Base-by-base conservation (phyloP, 2,797 vertebrate genomes). In the Kryptopterus vitreolus region DNA sequence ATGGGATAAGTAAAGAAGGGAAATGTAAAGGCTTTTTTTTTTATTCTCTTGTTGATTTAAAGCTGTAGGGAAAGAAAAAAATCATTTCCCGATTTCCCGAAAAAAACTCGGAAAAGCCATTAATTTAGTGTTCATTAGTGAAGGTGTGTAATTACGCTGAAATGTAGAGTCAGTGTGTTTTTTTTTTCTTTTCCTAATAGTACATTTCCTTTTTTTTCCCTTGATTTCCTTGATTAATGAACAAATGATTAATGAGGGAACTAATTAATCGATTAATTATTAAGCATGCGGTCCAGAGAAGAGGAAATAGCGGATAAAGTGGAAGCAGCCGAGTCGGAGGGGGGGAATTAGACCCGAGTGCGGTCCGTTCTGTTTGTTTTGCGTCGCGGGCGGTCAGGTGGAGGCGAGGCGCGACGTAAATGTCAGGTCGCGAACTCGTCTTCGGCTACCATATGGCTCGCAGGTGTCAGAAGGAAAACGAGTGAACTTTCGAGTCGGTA, bases 261-360 rank as follows among this genome's bases (percentile, higher is more conserved):
- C 91, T 93, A 94, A 94, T 94, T 94, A 94, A 94, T 93, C 90
- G 92, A 93, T 94, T 92, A 93, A 94, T 94, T 93, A 94, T 94
- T 94, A 92, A 94, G 87, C 91, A 90, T 90, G 92, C 90, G 88
- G 89, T 90, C 89, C 82, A 91, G 91, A 92, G 85, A 90, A 91
- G 87, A 89, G 91, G 79, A 89, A 74, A 86, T 80, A 88, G 74
- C 83, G 84, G 82, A 85, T 87, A 87, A 91, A 77, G 59, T 52
- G 59, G 57, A 72, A 18, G 46, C 43, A 70, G 75, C n/a, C 0
- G 66, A 18, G 75, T 29, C 57, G n/a, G 26, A 18, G 20, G 46
- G 35, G 18, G 24, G 61, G 20, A 65, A 20, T 35, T 2, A 0
- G 61, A 24, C 10, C 38, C 2, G 8, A 43, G 24, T 4, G 1